These are phyloP conservation scores for Yponomeuta evonymella DNA, from an alignment of 2,888 invertebrate genomes.

Conservation along the genomic window DNA sequence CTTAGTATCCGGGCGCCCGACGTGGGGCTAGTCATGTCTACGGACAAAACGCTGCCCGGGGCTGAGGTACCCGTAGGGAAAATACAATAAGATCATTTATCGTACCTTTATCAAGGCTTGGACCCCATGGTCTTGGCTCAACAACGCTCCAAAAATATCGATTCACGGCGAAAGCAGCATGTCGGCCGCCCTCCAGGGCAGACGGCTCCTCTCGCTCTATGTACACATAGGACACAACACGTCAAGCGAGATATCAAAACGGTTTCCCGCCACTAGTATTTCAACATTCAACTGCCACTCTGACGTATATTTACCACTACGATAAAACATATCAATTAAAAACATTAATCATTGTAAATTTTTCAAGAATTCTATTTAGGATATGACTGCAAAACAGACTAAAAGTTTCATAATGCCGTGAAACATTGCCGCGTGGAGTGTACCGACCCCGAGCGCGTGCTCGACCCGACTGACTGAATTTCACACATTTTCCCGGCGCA, in stretches of 20 bases:
- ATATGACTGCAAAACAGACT: constrained; percentile 55
- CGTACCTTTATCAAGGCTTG: constrained; percentile 68
- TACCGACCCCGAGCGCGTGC: constrained; percentile 38
- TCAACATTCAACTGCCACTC: constrained; percentile 48
- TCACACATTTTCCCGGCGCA: constrained; percentile 72
- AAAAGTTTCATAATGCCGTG: constrained; percentile 59
- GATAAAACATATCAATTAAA: constrained; percentile 27
- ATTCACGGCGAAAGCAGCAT: constrained; percentile 74
- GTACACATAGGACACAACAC: constrained; percentile 74
- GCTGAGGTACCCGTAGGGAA: background rate
- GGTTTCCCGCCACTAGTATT: constrained; percentile 75
- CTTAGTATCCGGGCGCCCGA: constrained; percentile 34
- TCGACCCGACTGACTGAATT: constrained; percentile 67
- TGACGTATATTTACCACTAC: constrained; percentile 26
- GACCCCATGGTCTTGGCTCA: constrained; percentile 68
- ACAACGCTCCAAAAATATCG: constrained; percentile 73
- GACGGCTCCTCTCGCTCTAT: constrained; percentile 69
- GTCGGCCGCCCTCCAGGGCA: constrained; percentile 73
- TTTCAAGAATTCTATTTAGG: constrained; percentile 33
- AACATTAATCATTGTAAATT: constrained; percentile 32
- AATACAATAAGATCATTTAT: constrained; percentile 21
- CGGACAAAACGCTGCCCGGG: background rate
- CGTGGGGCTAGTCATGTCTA: constrained; percentile 32
- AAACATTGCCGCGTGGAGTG: constrained; percentile 30
- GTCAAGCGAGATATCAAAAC: constrained; percentile 73